Conservation (phyloP, 2,888 invertebrate species). For the Nebria salina region DNA sequence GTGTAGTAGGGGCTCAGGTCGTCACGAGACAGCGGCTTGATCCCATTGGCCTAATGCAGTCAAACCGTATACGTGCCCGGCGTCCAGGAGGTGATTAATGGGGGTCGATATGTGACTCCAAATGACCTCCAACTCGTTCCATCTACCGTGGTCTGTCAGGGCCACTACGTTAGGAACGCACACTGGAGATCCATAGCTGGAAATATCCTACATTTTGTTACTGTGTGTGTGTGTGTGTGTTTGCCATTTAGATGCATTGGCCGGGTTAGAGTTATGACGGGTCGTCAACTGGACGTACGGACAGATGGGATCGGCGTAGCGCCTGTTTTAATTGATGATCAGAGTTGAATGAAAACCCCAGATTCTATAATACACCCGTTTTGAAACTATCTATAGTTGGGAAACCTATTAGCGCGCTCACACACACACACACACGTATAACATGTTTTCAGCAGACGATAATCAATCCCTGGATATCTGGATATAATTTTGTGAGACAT, state of each 20-base stretch:
- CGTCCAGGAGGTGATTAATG: slow-evolving; percentile 35
- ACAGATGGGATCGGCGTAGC: slow-evolving; percentile 12
- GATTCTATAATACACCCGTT: slow-evolving; percentile 11
- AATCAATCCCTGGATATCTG: no score
- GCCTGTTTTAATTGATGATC: slow-evolving; percentile 42
- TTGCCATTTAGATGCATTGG: slow-evolving; percentile 37
- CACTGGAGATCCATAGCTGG: slow-evolving; percentile 4
- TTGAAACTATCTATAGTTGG: slow-evolving; percentile 11
- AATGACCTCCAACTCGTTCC: slow-evolving; percentile 37
- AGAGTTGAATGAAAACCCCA: slow-evolving; percentile 29
- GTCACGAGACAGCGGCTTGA: slow-evolving; percentile 33
- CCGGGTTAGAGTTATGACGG: slow-evolving; percentile 34
- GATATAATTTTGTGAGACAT: not conserved
- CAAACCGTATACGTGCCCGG: slow-evolving; percentile 23
- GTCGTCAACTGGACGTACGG: slow-evolving; percentile 41
- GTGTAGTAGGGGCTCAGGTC: not conserved
- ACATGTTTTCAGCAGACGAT: no score
- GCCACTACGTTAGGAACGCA: not conserved
- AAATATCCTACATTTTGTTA: not conserved
- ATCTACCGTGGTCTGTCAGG: slow-evolving; percentile 17
- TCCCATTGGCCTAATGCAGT: slow-evolving; percentile 39
- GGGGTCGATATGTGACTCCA: slow-evolving; percentile 45
- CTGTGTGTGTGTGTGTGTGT: not conserved
- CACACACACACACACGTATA: not conserved
- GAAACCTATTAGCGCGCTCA: not conserved